Conservation (phyloP, 2,888 invertebrate species). For the Pinctada fucata region DNA sequence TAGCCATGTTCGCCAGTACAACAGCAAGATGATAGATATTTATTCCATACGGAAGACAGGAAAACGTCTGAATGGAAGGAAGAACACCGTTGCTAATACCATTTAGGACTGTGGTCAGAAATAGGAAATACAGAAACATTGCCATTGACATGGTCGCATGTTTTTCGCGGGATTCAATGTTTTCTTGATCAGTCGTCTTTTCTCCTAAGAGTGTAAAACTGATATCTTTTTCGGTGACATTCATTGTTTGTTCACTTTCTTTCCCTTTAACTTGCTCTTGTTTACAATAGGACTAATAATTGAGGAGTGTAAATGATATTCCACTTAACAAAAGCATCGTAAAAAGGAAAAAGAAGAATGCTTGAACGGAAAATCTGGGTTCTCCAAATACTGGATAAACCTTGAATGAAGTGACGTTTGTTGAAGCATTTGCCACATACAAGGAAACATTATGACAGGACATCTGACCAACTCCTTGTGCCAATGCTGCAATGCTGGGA, state of each 20-base stretch:
- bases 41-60: slow-evolving; percentile 88
- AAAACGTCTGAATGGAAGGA: slow-evolving; percentile 88
- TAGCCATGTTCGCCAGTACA: slow-evolving; percentile 86
- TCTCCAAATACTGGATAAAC: slow-evolving; percentile 66
- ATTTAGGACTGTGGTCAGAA: slow-evolving; percentile 80
- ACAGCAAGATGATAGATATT: slow-evolving; percentile 86
- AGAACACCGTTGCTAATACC: slow-evolving; percentile 87
- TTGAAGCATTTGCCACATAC: slow-evolving; percentile 77
- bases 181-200: no score
- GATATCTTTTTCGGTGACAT: not conserved
- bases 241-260: not conserved
- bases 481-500: slow-evolving; percentile 86
- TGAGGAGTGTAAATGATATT: slow-evolving; percentile 82
- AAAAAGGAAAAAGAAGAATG: slow-evolving; percentile 84
- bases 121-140: slow-evolving; percentile 65
- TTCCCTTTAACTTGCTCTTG: slow-evolving; percentile 45
- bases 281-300: slow-evolving; percentile 71
- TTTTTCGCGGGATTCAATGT: no score
- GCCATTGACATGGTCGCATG: slow-evolving; percentile 5
- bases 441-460: slow-evolving; percentile 50
- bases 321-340: slow-evolving; percentile 82
- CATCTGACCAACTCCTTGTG: slow-evolving; percentile 84
- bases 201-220: not conserved
- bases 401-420: slow-evolving; percentile 41
- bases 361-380: slow-evolving; percentile 82